phyloP scores from a whole-genome alignment of 2,113 vertebrate species.

The Recurvirostra avosetta region DNA sequence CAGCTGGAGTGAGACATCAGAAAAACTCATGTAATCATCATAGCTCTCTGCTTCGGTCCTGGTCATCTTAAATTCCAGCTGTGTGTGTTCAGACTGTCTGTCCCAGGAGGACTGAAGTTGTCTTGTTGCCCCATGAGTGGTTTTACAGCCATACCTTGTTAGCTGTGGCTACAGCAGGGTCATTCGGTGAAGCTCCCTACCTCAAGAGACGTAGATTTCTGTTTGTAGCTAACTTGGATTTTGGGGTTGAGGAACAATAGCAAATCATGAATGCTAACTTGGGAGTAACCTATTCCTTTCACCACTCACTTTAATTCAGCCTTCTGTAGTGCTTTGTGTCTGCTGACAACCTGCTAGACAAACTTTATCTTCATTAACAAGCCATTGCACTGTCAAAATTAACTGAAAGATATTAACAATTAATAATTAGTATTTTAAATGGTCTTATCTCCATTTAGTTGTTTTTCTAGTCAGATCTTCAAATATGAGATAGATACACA shows the following conservation, averaged over 20 bases:
- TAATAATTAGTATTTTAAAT: not conserved
- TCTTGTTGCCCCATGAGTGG: not conserved
- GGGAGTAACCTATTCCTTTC: not conserved
- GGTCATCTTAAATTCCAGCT: not conserved
- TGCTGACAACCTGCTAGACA: not conserved
- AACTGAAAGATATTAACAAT: not conserved
- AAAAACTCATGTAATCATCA: accelerated
- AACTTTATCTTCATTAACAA: not conserved
- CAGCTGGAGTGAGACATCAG: not conserved
- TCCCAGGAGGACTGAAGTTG: not conserved
- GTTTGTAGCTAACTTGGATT: not conserved
- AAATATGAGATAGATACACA: not conserved
- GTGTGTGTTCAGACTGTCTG: not conserved
- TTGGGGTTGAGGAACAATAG: not conserved
- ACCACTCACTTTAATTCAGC: not conserved
- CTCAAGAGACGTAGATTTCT: not conserved
- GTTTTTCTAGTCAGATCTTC: not conserved
- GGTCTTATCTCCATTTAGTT: not conserved
- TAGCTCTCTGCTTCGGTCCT: not conserved
- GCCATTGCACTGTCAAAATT: not conserved
- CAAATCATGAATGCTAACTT: not conserved
- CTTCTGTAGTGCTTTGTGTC: not conserved
- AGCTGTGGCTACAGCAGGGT: not conserved
- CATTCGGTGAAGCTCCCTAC: not conserved
- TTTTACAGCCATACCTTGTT: not conserved